Evolutionary conservation across 2,113 vertebrate species (phyloP), one percentile per base, ranked within the genome.

Genomic region (Cranoglanis bouderius): DNA sequence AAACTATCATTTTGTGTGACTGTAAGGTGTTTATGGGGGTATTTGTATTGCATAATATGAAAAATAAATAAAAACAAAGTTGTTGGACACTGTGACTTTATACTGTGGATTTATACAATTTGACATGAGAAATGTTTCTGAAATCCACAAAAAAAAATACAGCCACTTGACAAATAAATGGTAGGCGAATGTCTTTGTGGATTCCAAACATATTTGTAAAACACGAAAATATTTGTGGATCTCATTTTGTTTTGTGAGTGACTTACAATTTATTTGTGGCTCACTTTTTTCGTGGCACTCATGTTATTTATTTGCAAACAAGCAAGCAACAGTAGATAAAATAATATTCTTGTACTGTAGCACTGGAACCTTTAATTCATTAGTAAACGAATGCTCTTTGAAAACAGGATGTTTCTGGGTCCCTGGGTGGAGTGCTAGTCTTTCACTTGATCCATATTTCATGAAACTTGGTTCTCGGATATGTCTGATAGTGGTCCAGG

Each of bases 401-500:
- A 88, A 57, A 84, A 35, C 90, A 83, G 87, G 84, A 84, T 67
- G 87, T 78, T 78, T 78, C 70, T 46, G 51, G 63, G 72, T 85
- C 61, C 80, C 84, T 83, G 35, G 84, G 43, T 85, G n/a, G 82
- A 75, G 77, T 82, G 43, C 35, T 87, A 86, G 63, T 78, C 65
- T 86, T 85, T 85, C 67, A 87, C 61, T 84, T 80, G 24, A 90
- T 90, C 83, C 86, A 84, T 88, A 83, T 92, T 91, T 92, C 65
- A 87, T 89, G 85, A 84, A 87, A 72, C 3, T n/a, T 74, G n/a
- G 72, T 88, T 85, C 65, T 82, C 7, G 40, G 24, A 82, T 16
- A 77, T 81, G 57, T 87, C 63, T 89, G 85, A 91, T 91, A 82
- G 19, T 65, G 35, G 65, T 91, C 82, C 88, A 91, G 72, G 72